Base-by-base conservation (phyloP, 2,797 vertebrate genomes). In the Cossypha niveicapilla region DNA sequence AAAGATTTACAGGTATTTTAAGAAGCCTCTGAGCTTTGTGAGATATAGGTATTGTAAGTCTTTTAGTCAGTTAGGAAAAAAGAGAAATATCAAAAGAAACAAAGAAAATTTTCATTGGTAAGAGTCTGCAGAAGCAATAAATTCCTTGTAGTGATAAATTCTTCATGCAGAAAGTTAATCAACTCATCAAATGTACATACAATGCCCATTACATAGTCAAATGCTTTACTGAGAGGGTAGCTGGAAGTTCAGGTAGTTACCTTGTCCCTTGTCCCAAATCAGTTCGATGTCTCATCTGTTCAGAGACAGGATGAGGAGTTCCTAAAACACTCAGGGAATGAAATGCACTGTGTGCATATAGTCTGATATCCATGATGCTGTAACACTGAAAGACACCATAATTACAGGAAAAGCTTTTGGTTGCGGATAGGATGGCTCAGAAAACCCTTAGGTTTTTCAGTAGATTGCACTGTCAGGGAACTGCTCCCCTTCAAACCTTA, bases 161-260 rank as follows among this genome's bases (percentile, higher is more conserved):
- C 6, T 35, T 80, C 39, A 19, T 0, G 0, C 12, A 23, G 37
- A 30, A n/a, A 7, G 3, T 66, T 30, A 53, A 54, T 42, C 7
- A n/a, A n/a, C 15, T 27, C 13, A 24, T 54, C 6, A 13, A 54
- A n/a, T 23, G 3, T 35, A 41, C 3, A 5, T 18, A 6, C 12
- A n/a, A 5, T 35, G 25, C 8, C 21, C 15, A 3, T 30, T 73
- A 18, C 7, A 9, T 5, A 47, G 25, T n/a, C 7, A 47, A 47
- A 61, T 54, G 18, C 34, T 41, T 60, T 80, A 25, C 25, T 66
- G 51, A 53, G 34, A 60, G 9, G 16, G 11, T 18, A 22, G 9
- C 9, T 72, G 44, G 37, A 10, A 58, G 19, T 45, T 39, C 44
- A 32, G 44, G 28, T 11, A 25, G 34, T 41, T 25, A 15, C 41